Percentiles rank a stretch among this genome's conserved stretches.
Conservation (phyloP, 2,888 invertebrate species). For the Mesochorus sp. region DNA sequence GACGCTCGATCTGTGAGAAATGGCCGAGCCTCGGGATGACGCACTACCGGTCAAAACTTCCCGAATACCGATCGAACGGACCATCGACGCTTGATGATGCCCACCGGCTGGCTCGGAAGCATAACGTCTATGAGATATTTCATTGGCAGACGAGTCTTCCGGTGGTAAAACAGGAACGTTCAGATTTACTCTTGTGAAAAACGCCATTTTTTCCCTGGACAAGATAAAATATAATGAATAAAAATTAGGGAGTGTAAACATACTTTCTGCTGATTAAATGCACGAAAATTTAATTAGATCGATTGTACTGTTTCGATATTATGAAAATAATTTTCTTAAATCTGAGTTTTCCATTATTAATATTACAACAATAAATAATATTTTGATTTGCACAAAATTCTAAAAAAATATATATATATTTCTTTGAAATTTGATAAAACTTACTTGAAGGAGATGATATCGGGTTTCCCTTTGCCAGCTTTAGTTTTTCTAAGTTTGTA, state of each 20-base stretch:
- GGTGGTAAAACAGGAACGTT: slow-evolving; percentile 90
- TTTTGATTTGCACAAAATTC: no score
- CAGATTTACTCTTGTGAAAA: slow-evolving; percentile 92
- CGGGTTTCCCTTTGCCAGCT: slow-evolving; percentile 94
- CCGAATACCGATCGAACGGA: slow-evolving; percentile 55
- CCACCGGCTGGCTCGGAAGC: slow-evolving; percentile 73
- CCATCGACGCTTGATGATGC: slow-evolving; percentile 55
- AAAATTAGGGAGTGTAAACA: slow-evolving; percentile 18
- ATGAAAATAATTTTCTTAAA: no score
- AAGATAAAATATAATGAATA: slow-evolving; percentile 78
- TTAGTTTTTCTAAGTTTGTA: slow-evolving; percentile 94
- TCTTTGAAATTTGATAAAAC: no score
- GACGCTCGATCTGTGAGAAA: background rate
- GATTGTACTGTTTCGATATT: no score
- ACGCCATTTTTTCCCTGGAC: slow-evolving; percentile 97
- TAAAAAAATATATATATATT: no score
- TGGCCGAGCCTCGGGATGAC: slow-evolving; percentile 35
- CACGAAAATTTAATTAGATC: no score
- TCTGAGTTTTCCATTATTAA: no score
- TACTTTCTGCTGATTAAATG: no score
- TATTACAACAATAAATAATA: no score
- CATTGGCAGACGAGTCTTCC: slow-evolving; percentile 82
- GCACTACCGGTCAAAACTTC: slow-evolving; percentile 58
- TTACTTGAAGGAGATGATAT: slow-evolving; percentile 96
- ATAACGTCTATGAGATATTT: slow-evolving; percentile 72